A percentile compares a stretch with the other conserved stretches of the same genome.
Conservation (phyloP, 92 coral and sea anemone species). For the Heteractis magnifica region DNA sequence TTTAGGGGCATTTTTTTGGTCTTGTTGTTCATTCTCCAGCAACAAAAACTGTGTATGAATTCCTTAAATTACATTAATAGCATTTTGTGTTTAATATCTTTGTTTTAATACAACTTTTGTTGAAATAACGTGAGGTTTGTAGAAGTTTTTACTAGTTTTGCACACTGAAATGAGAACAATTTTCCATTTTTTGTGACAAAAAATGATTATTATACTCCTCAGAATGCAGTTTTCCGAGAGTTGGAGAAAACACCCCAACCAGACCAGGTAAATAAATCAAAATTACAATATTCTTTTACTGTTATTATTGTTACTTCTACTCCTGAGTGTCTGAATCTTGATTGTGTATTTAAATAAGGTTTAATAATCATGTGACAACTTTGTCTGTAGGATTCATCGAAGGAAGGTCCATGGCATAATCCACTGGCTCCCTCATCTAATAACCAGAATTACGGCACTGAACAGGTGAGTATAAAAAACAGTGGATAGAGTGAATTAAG, state of each 20-base stretch:
- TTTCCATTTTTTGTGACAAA: neutral
- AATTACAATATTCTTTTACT: neutral
- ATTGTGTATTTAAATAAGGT: neutral
- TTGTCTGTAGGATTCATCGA: slow-evolving; percentile 18
- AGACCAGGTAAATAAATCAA: slow-evolving; percentile 50
- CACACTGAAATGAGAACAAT: neutral
- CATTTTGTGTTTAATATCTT: neutral
- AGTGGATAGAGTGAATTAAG: too few relatives aligned
- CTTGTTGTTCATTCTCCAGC: neutral
- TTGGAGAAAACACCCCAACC: slow-evolving; percentile 70
- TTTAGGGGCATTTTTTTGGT: neutral
- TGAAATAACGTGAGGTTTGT: neutral
- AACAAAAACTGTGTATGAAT: neutral
- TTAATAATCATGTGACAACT: neutral
- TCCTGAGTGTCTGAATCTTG: neutral
- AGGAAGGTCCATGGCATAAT: slow-evolving; percentile 73
- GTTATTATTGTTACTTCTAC: too few relatives aligned
- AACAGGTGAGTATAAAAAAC: slow-evolving; percentile 45
- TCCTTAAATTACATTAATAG: slow-evolving; percentile 4
- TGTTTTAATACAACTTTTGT: neutral
- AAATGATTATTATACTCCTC: neutral
- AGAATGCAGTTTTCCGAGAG: slow-evolving; percentile 93
- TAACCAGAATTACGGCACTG: slow-evolving; percentile 69
- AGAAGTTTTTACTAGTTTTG: neutral
- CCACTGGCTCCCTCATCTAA: slow-evolving; percentile 75